phyloP scores from a whole-genome alignment of 2,888 invertebrate genomes.

The Chromoteleia sp. region DNA sequence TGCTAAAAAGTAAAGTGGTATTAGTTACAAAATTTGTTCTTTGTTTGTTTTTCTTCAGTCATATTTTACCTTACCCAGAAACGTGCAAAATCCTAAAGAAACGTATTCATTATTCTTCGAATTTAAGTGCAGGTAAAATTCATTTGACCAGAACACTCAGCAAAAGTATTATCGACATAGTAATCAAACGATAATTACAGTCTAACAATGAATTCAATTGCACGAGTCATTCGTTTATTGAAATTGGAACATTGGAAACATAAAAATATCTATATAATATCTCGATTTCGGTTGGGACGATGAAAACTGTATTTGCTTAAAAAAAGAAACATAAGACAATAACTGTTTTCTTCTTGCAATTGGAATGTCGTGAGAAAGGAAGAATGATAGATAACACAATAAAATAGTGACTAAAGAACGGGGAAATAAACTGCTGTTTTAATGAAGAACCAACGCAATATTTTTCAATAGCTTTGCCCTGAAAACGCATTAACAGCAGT shows the following conservation, averaged over 20 bases:
- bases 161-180: slow-evolving; percentile 3
- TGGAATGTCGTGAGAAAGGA: not conserved
- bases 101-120: not conserved
- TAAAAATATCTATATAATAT: slow-evolving; percentile 14
- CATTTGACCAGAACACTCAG: slow-evolving; percentile 7
- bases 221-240: slow-evolving; percentile 21
- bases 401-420: slow-evolving; percentile 49
- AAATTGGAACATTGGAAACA: slow-evolving; percentile 2
- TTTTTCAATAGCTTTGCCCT: slow-evolving; percentile 78
- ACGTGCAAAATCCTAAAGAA: too few relatives aligned
- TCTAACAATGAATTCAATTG: slow-evolving; percentile 3
- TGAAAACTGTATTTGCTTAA: not conserved
- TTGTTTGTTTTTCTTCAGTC: too few relatives aligned
- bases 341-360: not conserved
- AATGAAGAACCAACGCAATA: slow-evolving; percentile 73
- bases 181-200: slow-evolving; percentile 13
- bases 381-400: slow-evolving; percentile 13
- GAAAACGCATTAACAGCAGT: slow-evolving; percentile 78
- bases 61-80: too few relatives aligned
- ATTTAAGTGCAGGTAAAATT: slow-evolving; percentile 14
- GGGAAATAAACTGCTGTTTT: slow-evolving; percentile 62
- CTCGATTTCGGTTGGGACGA: not conserved
- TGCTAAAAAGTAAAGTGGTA: too few relatives aligned
- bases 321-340: slow-evolving; percentile 1
- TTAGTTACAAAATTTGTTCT: too few relatives aligned